phyloP scores from a whole-genome alignment of 2,888 invertebrate genomes.

The Hemicrepidius hirtus region DNA sequence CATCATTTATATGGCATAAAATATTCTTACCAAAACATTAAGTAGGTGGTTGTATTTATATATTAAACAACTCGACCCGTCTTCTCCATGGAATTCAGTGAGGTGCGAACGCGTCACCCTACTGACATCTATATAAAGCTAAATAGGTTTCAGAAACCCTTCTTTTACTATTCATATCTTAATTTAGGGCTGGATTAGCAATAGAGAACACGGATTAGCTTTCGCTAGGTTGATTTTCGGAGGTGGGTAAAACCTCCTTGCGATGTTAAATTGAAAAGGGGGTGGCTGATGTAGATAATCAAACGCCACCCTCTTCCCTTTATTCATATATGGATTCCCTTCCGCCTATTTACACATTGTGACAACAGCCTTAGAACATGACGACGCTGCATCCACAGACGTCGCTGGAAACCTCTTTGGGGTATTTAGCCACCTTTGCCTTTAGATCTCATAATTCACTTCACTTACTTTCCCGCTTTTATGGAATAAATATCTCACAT shows the following conservation, averaged over 20 bases:
- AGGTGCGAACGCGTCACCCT: conserved; percentile 7
- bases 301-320: conserved; percentile 6
- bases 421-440: not conserved
- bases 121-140: conserved; percentile 16
- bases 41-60: conserved; percentile 35
- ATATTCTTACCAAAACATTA: conserved; percentile 39
- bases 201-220: conserved; percentile 24
- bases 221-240: conserved; percentile 10
- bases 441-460: too few relatives aligned
- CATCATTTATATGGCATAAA: conserved; percentile 39
- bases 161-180: conserved; percentile 30
- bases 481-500: too few relatives aligned
- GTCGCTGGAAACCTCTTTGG: not conserved
- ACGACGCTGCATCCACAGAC: not conserved
- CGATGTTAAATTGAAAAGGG: conserved; percentile 24
- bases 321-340: conserved; percentile 15
- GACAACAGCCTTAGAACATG: conserved; percentile 14
- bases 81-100: conserved; percentile 3
- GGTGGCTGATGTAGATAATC: conserved; percentile 17
- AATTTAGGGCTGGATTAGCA: conserved; percentile 26
- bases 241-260: conserved; percentile 5
- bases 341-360: conserved; percentile 24
- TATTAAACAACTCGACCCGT: not conserved
- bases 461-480: too few relatives aligned
- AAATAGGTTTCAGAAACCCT: conserved; percentile 12